These are phyloP conservation scores for Drosophila neutralis DNA, from an alignment of 2,888 invertebrate genomes.

Conservation along the genomic window DNA sequence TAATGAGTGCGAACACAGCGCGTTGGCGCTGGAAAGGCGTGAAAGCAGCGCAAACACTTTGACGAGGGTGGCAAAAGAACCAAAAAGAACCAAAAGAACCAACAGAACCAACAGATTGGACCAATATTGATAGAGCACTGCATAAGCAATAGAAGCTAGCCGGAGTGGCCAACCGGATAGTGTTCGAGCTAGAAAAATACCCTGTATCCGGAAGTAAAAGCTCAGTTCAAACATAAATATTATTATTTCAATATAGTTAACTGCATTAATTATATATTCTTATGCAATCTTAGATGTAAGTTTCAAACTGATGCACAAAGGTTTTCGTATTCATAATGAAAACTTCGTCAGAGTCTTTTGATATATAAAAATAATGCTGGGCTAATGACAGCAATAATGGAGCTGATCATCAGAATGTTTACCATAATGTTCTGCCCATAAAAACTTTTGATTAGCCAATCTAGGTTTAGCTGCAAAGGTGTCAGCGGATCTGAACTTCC, in stretches of 20 bases:
- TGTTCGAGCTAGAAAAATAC: background rate
- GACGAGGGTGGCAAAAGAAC: conserved; percentile 20
- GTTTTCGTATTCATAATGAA: no score
- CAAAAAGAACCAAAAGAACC: background rate
- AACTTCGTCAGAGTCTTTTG: no score
- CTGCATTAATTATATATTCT: background rate
- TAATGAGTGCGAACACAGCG: conserved; percentile 43
- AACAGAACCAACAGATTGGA: conserved; percentile 21
- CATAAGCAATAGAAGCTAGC: conserved; percentile 21
- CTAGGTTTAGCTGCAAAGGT: no score
- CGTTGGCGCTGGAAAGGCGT: conserved; percentile 42
- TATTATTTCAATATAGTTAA: no score
- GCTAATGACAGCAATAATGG: no score
- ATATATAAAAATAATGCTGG: no score
- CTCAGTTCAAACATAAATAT: background rate
- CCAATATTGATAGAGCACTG: conserved; percentile 48
- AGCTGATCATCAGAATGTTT: no score
- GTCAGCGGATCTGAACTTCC: no score
- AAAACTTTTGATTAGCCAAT: no score
- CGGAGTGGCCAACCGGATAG: background rate
- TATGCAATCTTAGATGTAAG: background rate
- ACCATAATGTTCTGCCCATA: no score
- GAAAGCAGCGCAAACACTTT: conserved; percentile 55
- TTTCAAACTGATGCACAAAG: background rate
- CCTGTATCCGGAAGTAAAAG: background rate